Evolutionary conservation across 2,888 invertebrate genomes (phyloP), one percentile per base, ranked within the genome.

Genomic region (Teleogryllus oceanicus): DNA sequence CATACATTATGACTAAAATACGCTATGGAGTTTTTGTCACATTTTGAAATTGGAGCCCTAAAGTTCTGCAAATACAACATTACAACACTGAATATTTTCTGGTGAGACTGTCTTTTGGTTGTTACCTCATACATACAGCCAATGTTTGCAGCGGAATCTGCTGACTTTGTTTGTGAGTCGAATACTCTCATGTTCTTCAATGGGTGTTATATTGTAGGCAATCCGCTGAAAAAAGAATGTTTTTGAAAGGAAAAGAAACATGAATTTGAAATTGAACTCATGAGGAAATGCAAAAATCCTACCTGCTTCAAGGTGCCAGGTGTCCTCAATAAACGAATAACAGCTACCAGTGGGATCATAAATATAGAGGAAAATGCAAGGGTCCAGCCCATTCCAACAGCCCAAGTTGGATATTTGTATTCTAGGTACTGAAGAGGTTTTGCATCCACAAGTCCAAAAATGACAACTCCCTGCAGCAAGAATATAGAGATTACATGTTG

Each of bases 321-420:
- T 0, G 93, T 92, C 81, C 90, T 89, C 79, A 89, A 86, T 49
- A 94, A 85, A 84, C 91, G 90, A 83, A 91, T 89, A 78, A 92
- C 86, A 0, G 92, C 93, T 20, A 92, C 89, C 2, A 91, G 84
- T 0, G 94, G 94, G 84, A 94, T 93, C 91, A 93, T 92, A 79
- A 92, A 87, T 76, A 93, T 92, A 78, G 93, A 93, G 80, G 93
- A 92, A 83, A 93, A 89, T n/a, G 93, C 92, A 77, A 94, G 88
- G 0, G 89, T 89, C 92, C 93, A 93, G 78, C 93, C 94, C 18
- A 93, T 88, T 83, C 91, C 89, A 84, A 92, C 92, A 0, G 93
- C 93, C 93, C 93, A 93, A 82, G 86, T 88, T 0, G 94, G 93
- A 85, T 93, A 94, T 24, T 87, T 88, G 85, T 93, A 93, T 80